Evolutionary conservation across 2,797 vertebrate genomes (phyloP), one percentile per base, ranked within the genome.

Genomic region (Distichodus sexfasciatus): DNA sequence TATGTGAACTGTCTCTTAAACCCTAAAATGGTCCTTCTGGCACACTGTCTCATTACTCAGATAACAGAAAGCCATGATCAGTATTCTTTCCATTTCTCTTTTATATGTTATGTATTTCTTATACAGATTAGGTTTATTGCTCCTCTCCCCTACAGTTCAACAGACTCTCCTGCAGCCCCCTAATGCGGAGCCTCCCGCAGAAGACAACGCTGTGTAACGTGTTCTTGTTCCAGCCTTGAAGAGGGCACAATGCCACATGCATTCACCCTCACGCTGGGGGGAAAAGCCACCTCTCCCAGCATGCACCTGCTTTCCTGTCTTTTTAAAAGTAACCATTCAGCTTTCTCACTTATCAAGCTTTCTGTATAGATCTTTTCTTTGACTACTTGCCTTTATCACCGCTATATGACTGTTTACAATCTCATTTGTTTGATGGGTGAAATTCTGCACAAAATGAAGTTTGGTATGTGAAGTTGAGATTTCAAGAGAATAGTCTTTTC

Each of bases 141-240:
- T 36, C 35, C 54, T 36, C 17, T 19, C 35, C 38, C 11, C 15
- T 28, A 12, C 79, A 97, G 95, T 92, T 73, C 94, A 94, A 77
- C 93, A 94, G 75, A 94, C 91, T 4, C 90, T 91, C 0, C 87
- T 94, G 75, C 90, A 94, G 75, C 84, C 87, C 0, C 85, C 94
- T 68, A 89, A 89, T 0, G 87, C 92, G 9, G 92, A 94, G 76
- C 90, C 92, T 0, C 90, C 88, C 1, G 75, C 81, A 55, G 88
- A 86, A 53, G 89, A 87, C 66, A 90, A 91, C 1, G 67, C 53
- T 3, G 88, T 88, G 73, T 88, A 88, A 82, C 11, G 47, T 53
- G 40, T 21, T 24, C 35, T 33, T 47, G 35, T 8, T 26, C 10
- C 55, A 48, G 35, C 28, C 64, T n/a, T 60, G 43, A 67, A 60